These are phyloP conservation scores for Epistrophe grossulariae DNA, from an alignment of 2,888 invertebrate species.

Conservation along the genomic window DNA sequence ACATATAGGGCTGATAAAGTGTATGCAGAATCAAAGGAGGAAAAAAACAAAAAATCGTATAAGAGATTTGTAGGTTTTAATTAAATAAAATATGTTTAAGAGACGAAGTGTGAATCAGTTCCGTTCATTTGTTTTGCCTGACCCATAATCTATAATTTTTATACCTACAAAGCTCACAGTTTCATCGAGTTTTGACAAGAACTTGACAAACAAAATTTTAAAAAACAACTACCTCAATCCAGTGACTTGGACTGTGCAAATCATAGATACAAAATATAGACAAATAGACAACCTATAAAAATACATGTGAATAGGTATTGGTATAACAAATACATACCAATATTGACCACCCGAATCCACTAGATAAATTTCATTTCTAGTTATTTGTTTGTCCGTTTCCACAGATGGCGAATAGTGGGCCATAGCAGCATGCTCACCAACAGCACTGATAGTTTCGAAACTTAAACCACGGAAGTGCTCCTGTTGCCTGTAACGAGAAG, in stretches of 20 bases:
- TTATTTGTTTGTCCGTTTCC: conserved; percentile 87
- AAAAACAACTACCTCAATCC: no score
- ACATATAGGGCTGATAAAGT: no score
- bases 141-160: no score
- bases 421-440: conserved; percentile 94
- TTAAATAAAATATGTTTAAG: no score
- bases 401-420: conserved; percentile 92
- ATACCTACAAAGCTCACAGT: no score
- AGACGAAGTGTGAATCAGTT: no score
- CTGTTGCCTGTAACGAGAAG: conserved; percentile 85
- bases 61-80: no score
- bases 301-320: neutral
- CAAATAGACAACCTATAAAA: neutral
- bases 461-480: conserved; percentile 91
- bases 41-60: no score
- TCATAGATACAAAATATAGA: neutral
- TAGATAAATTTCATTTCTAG: conserved; percentile 90
- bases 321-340: conserved; percentile 82
- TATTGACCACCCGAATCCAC: conserved; percentile 95
- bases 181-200: no score
- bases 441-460: conserved; percentile 94
- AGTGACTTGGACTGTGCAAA: neutral
- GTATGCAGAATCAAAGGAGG: no score
- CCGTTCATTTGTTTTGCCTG: no score
- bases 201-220: no score